Evolutionary conservation across 1,140 invertebrate genomes (phyloP).

Genomic region (Nylanderia fulva): DNA sequence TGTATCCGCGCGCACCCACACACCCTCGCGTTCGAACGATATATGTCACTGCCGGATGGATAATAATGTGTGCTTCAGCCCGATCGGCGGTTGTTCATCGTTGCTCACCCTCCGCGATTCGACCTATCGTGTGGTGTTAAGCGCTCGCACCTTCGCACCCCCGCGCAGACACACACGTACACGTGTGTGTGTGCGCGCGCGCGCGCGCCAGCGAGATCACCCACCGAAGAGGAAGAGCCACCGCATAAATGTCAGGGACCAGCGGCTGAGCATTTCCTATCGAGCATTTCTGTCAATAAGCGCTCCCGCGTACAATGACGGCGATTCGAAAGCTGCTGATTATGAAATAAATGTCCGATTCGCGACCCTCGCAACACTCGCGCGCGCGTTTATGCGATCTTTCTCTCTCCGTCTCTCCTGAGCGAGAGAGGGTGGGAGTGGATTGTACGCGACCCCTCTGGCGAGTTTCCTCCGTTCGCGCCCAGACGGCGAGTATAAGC

Average conservation of each 20-base stretch:
- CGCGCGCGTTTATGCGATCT: constrained; percentile 19
- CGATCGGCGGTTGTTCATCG: constrained; percentile 76
- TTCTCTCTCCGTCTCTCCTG: constrained; percentile 43
- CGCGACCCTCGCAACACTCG: constrained; percentile 59
- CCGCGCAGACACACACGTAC: constrained; percentile 52
- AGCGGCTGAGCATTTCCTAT: constrained; percentile 82
- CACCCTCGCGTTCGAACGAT: constrained; percentile 29
- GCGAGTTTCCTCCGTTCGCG: constrained; percentile 55
- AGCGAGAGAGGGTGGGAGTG: neutral
- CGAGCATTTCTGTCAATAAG: constrained; percentile 84
- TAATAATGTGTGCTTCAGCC: constrained; percentile 80
- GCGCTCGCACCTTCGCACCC: constrained; percentile 35
- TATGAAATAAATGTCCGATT: constrained; percentile 80
- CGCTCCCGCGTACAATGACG: constrained; percentile 76
- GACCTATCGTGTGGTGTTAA: constrained; percentile 56
- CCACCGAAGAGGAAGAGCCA: constrained; percentile 67
- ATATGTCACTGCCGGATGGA: constrained; percentile 69
- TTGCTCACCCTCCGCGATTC: constrained; percentile 61
- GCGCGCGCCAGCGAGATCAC: neutral
- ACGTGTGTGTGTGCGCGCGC: constrained; percentile 50
- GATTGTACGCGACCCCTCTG: neutral
- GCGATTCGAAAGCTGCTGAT: constrained; percentile 83
- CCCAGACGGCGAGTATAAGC: constrained; percentile 54
- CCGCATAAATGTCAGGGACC: constrained; percentile 83
- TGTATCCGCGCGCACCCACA: neutral